Conservation (phyloP, 2,888 invertebrate species). For the Seira musarum region DNA sequence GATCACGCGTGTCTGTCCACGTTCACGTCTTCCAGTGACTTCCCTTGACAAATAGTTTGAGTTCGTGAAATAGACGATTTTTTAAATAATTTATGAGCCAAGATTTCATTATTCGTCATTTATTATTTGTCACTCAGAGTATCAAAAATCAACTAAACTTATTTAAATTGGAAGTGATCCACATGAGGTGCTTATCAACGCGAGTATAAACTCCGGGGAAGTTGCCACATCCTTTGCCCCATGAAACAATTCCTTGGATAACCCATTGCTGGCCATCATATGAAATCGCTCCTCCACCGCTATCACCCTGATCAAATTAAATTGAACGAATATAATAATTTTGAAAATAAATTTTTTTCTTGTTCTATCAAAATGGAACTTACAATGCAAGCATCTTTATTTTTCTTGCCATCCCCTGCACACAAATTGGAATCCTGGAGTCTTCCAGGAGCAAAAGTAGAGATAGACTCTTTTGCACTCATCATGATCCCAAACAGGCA, state of each 20-base stretch:
- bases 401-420: slow-evolving; percentile 82
- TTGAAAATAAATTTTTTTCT: not conserved
- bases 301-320: slow-evolving; percentile 80
- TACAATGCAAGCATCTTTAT: slow-evolving; percentile 91
- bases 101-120: too few relatives aligned
- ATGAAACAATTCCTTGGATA: slow-evolving; percentile 81
- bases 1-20: too few relatives aligned
- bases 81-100: too few relatives aligned
- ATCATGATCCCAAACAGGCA: slow-evolving; percentile 86
- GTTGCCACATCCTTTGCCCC: slow-evolving; percentile 63
- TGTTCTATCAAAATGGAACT: slow-evolving; percentile 71
- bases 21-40: too few relatives aligned
- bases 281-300: slow-evolving; percentile 90
- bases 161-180: slow-evolving; percentile 49
- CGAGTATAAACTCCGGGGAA: slow-evolving; percentile 53
- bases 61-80: too few relatives aligned
- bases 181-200: slow-evolving; percentile 36
- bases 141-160: too few relatives aligned
- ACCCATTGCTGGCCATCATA: slow-evolving; percentile 83
- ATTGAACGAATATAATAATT: not conserved
- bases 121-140: too few relatives aligned
- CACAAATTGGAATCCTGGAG: slow-evolving; percentile 91
- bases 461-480: slow-evolving; percentile 87
- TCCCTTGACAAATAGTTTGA: too few relatives aligned
- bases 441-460: slow-evolving; percentile 89